Conservation (phyloP, 2,113 vertebrate species). For the Nestor notabilis region DNA sequence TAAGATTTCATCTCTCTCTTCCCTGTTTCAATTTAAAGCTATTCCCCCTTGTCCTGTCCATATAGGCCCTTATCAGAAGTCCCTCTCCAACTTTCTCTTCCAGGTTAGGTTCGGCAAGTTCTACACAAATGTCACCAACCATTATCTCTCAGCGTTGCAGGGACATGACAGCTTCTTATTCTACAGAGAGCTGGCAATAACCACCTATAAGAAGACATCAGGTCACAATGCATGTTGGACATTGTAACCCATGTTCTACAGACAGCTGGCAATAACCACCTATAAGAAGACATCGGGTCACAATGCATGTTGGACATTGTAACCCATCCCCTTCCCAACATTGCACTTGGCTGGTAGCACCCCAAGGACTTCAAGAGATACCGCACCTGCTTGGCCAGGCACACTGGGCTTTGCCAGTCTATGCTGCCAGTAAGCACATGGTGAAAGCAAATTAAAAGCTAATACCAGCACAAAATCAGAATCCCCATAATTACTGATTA, state of each 20-base stretch:
- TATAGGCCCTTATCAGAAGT: neutral
- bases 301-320: accelerated
- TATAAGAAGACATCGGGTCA: accelerated
- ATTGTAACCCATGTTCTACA: too few species aligned
- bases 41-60: neutral
- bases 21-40: neutral
- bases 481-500: neutral
- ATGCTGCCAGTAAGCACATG: accelerated
- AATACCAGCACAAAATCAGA: neutral
- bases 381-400: too few species aligned
- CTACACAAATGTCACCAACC: accelerated
- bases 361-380: neutral
- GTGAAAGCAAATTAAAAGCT: neutral
- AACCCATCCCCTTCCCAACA: neutral
- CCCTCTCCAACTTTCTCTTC: neutral
- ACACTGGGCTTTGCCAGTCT: neutral
- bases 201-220: accelerated
- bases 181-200: neutral
- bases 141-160: neutral
- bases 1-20: neutral
- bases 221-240: accelerated
- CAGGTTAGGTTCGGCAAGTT: neutral
- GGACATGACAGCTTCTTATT: neutral
- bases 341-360: neutral
- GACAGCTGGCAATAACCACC: neutral